A percentile compares a stretch with the other conserved stretches of the same genome.
Evolutionary conservation across 2,113 vertebrate species (phyloP).

Genomic region (Azemiops feae): DNA sequence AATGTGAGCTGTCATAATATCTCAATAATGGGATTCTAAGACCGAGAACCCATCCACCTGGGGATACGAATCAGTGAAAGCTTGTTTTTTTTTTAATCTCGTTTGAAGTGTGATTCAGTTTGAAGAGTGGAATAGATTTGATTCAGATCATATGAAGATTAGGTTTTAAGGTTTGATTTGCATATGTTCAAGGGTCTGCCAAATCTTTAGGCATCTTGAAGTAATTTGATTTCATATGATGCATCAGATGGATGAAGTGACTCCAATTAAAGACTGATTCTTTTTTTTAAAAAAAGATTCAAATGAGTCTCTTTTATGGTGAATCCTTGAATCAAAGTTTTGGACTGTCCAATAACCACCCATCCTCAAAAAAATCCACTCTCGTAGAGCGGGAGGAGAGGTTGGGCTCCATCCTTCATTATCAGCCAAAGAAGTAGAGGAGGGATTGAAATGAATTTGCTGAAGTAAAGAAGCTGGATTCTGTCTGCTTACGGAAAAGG

Average conservation of each 20-base stretch:
- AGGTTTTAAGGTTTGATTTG: not conserved
- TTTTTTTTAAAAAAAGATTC: not conserved
- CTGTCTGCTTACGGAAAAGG: constrained; percentile 79
- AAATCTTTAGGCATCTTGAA: not conserved
- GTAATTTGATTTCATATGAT: not conserved
- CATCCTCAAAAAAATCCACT: constrained; percentile 19
- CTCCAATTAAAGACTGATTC: not conserved
- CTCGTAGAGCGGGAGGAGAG: constrained; percentile 6
- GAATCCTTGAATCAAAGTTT: not conserved
- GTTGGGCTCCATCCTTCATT: constrained; percentile 1
- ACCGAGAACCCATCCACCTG: not conserved
- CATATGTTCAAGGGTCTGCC: not conserved
- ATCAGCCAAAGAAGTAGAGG: constrained; percentile 53
- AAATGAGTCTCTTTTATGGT: not conserved
- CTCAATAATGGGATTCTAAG: not conserved
- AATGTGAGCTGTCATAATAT: not conserved
- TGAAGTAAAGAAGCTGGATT: constrained; percentile 71
- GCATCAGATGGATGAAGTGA: not conserved
- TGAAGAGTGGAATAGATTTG: not conserved
- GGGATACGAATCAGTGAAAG: not conserved
- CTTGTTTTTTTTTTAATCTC: not conserved
- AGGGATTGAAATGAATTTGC: constrained; percentile 54
- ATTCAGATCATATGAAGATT: not conserved
- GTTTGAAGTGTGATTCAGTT: no score
- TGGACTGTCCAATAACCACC: constrained; percentile 4